Percentiles rank a stretch among this genome's conserved stretches.
These are phyloP conservation scores for Nymphalis io DNA, from an alignment of 1,140 invertebrate genomes.

Conservation along the genomic window DNA sequence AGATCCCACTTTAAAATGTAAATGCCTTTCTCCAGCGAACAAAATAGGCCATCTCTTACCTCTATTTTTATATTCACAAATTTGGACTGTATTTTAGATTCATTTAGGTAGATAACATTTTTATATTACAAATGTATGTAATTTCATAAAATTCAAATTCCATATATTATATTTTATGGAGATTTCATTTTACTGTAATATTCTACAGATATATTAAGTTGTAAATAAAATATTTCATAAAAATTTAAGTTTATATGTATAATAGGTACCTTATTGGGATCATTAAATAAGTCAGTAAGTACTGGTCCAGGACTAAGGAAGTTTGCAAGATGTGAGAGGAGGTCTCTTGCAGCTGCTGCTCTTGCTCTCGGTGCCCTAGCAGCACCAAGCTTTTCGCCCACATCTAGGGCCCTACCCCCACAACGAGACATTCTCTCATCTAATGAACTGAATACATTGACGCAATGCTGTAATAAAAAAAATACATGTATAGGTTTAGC, in stretches of 20 bases:
- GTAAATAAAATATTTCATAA: background rate
- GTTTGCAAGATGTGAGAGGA: slow-evolving; percentile 96
- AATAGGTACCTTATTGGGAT: slow-evolving; percentile 87
- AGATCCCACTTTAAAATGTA: no score
- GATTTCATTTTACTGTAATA: no score
- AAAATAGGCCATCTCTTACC: no score
- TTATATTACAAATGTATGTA: no score
- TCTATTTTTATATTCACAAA: no score
- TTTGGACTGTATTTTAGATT: no score
- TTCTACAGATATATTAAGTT: background rate
- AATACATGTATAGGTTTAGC: background rate
- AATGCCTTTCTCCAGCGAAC: no score
- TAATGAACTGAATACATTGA: slow-evolving; percentile 94
- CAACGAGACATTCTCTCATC: slow-evolving; percentile 98
- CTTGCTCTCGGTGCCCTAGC: slow-evolving; percentile 96
- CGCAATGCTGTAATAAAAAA: slow-evolving; percentile 84
- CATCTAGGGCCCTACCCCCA: slow-evolving; percentile 97
- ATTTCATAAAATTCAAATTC: no score
- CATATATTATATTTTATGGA: no score
- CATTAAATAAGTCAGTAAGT: slow-evolving; percentile 92
- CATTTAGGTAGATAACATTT: no score
- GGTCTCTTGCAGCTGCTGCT: slow-evolving; percentile 95
- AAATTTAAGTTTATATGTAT: no score
- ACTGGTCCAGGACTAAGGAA: slow-evolving; percentile 94
- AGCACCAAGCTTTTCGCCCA: slow-evolving; percentile 98